phyloP scores from a whole-genome alignment of 2,113 vertebrate genomes.

The Archilochus colubris region DNA sequence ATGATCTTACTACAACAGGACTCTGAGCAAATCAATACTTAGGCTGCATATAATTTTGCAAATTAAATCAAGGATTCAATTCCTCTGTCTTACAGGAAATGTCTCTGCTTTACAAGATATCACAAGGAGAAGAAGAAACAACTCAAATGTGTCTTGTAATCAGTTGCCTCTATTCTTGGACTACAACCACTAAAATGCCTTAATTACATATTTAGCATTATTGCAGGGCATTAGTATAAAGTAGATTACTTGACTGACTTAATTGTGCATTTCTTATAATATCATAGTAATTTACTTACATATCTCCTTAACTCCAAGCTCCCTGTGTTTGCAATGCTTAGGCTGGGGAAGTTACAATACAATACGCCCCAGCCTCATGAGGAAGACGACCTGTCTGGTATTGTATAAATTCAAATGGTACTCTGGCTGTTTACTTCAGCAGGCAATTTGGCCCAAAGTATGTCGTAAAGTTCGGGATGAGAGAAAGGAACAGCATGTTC shows the following conservation, averaged over 20 bases:
- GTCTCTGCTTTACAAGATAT: background rate
- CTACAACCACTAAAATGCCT: background rate
- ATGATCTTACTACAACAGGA: background rate
- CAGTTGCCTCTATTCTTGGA: background rate
- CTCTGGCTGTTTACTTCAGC: constrained; percentile 36
- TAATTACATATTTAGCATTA: constrained; percentile 1
- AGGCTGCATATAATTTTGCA: constrained; percentile 26
- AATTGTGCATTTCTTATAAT: background rate
- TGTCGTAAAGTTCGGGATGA: constrained; percentile 10
- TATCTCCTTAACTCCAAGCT: background rate
- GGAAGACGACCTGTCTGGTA: background rate
- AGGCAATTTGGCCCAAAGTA: background rate
- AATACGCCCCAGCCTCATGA: background rate
- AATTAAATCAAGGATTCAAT: constrained; percentile 24
- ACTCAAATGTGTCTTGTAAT: background rate
- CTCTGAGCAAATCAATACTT: constrained; percentile 28
- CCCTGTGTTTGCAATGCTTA: background rate
- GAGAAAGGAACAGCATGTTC: constrained; percentile 58
- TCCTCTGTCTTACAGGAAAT: constrained; percentile 10
- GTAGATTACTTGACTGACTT: background rate
- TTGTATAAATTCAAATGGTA: background rate
- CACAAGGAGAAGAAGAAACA: constrained; percentile 1
- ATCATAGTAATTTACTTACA: background rate
- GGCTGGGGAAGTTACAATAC: background rate
- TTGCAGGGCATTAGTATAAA: background rate